These are phyloP conservation scores for Deilephila porcellus DNA, from an alignment of 2,888 invertebrate genomes.

Conservation along the genomic window DNA sequence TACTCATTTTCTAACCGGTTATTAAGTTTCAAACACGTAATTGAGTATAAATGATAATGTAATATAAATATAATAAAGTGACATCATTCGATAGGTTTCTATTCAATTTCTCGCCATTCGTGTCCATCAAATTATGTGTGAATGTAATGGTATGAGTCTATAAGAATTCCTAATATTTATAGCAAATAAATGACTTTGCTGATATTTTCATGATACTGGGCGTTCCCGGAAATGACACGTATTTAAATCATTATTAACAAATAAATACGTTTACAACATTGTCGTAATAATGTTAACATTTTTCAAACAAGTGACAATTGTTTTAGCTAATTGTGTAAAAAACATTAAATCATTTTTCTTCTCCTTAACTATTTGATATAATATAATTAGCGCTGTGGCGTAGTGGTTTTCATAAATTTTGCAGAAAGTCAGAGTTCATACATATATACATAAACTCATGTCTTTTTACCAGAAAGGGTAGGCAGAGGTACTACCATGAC, in stretches of 20 bases:
- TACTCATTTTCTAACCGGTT: too few species aligned
- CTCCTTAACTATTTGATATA: too few species aligned
- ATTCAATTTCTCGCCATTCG: constrained; percentile 17
- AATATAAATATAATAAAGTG: constrained; percentile 8
- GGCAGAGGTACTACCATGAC: too few species aligned
- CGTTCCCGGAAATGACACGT: constrained; percentile 7
- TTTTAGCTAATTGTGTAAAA: not conserved
- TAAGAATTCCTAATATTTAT: constrained; percentile 23
- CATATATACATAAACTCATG: too few species aligned
- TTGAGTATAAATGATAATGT: not conserved
- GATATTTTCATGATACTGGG: constrained; percentile 20
- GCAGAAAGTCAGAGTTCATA: too few species aligned
- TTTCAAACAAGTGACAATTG: not conserved
- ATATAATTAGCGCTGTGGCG: too few species aligned
- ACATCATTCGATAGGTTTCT: constrained; percentile 23
- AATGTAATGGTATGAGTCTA: constrained; percentile 9
- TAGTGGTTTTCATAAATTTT: too few species aligned
- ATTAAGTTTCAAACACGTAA: too few species aligned
- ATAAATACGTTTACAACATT: not conserved
- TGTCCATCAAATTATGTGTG: constrained; percentile 28
- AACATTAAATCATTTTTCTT: not conserved
- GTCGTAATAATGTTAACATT: not conserved
- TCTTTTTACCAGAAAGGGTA: too few species aligned
- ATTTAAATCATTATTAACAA: not conserved
- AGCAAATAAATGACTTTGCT: constrained; percentile 29